phyloP scores from a whole-genome alignment of 2,797 vertebrate species.

The Danionella dracula region DNA sequence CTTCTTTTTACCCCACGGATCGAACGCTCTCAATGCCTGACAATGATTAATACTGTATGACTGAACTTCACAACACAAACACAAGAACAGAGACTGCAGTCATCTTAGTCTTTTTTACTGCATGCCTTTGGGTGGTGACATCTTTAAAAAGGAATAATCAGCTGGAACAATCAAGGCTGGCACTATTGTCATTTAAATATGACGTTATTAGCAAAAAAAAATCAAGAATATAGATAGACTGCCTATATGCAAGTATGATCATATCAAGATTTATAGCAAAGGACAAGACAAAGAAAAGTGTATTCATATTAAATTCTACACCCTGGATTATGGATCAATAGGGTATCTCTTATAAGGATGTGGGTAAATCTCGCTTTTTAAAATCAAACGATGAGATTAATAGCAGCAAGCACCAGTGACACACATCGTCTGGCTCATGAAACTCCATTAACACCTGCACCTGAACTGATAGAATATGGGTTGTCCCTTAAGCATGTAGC shows the following conservation, averaged over 20 bases:
- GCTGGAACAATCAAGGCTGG: conserved; percentile 18
- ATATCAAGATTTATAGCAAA: not conserved
- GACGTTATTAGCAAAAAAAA: not conserved
- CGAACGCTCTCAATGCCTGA: conserved; percentile 71
- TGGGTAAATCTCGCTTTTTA: conserved; percentile 36
- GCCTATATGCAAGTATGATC: no score
- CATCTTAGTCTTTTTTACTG: conserved; percentile 21
- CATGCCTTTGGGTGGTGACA: conserved; percentile 32
- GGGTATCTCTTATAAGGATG: conserved; percentile 26
- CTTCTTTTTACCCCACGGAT: conserved; percentile 66
- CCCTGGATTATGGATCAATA: not conserved
- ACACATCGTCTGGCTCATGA: conserved; percentile 68
- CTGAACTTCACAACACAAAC: conserved; percentile 73
- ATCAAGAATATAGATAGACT: no score
- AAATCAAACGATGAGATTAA: conserved; percentile 59
- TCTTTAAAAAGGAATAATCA: conserved; percentile 28
- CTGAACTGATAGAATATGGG: conserved; percentile 39
- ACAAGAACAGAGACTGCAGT: conserved; percentile 61
- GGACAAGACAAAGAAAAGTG: not conserved
- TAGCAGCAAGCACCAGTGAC: conserved; percentile 59
- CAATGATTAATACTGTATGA: conserved; percentile 73
- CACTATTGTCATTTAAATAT: conserved; percentile 8
- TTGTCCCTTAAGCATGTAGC: conserved; percentile 34
- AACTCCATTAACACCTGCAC: conserved; percentile 65
- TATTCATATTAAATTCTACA: conserved; percentile 14